Percentiles rank a stretch among this genome's conserved stretches.
Evolutionary conservation across 2,797 vertebrate species (phyloP).

Genomic region (Urophycis tenuis): DNA sequence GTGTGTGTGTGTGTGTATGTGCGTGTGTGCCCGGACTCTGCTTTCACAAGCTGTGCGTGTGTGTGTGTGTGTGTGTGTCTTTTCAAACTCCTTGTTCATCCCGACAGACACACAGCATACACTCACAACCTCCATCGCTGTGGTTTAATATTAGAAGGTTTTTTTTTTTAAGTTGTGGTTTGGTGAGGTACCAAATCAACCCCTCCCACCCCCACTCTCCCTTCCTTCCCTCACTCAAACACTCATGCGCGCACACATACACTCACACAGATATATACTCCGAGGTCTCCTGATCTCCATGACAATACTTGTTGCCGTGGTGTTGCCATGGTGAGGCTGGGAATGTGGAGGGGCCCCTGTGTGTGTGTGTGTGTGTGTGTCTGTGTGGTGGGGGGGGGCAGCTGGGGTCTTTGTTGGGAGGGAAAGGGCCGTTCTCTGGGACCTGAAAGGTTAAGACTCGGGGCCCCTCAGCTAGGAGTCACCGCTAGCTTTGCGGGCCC

Average conservation of each 20-base stretch:
- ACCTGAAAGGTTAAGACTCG: conserved; percentile 64
- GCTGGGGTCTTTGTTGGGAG: conserved; percentile 78
- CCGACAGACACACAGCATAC: background rate
- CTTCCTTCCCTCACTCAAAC: background rate
- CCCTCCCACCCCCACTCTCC: conserved; percentile 14
- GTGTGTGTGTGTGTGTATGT: background rate
- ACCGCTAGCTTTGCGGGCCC: conserved; percentile 32
- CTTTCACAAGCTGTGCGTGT: background rate
- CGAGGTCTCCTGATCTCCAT: conserved; percentile 86
- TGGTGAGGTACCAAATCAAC: background rate
- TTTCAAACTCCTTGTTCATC: background rate
- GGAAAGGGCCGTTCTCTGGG: conserved; percentile 68
- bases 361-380: conserved; percentile 53
- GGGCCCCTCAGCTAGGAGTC: conserved; percentile 67
- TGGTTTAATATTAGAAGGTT: background rate
- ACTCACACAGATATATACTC: conserved; percentile 36
- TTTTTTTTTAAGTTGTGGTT: background rate
- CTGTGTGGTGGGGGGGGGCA: conserved; percentile 62
- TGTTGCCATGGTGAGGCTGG: conserved; percentile 85
- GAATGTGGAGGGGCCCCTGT: conserved; percentile 70
- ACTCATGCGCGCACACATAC: conserved; percentile 30
- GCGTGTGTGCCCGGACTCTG: background rate
- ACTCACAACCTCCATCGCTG: conserved; percentile 20
- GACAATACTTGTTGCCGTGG: conserved; percentile 84
- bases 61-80: background rate